Conservation (phyloP, 2,888 invertebrate genomes). For the Coenonympha glycerion region DNA sequence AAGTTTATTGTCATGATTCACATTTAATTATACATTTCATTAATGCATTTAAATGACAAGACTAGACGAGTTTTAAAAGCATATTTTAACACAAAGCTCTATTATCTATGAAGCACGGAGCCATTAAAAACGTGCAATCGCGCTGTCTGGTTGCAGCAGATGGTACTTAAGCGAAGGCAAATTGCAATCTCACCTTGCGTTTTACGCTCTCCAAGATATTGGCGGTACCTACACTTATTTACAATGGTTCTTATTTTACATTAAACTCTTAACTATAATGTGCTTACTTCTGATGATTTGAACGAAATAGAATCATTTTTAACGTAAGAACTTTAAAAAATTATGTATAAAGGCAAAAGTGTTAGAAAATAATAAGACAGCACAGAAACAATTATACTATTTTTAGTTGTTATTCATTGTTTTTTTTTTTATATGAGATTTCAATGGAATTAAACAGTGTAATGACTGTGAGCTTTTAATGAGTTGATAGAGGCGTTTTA, state of each 20-base stretch:
- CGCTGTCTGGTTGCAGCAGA: slow-evolving; percentile 7
- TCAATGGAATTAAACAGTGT: too few relatives aligned
- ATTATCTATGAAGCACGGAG: slow-evolving; percentile 3
- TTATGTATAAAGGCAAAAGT: too few relatives aligned
- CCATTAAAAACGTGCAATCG: slow-evolving; percentile 8
- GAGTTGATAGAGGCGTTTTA: too few relatives aligned
- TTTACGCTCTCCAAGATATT: slow-evolving; percentile 2
- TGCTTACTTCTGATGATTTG: too few relatives aligned
- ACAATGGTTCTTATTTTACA: slow-evolving; percentile 2
- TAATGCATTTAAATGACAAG: neutral
- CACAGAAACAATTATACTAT: too few relatives aligned
- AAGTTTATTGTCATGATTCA: neutral
- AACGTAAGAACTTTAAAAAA: too few relatives aligned
- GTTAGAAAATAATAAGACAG: too few relatives aligned
- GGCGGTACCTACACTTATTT: neutral
- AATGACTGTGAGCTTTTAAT: too few relatives aligned
- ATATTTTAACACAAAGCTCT: slow-evolving; percentile 3
- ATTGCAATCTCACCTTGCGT: slow-evolving; percentile 2
- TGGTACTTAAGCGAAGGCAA: slow-evolving; percentile 5
- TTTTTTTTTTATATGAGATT: too few relatives aligned
- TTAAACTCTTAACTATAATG: neutral
- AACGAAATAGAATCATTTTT: too few relatives aligned
- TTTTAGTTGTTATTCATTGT: too few relatives aligned
- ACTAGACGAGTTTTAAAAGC: neutral
- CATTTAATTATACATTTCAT: neutral